Evolutionary conservation across 2,888 invertebrate species (phyloP), one percentile per base, ranked within the genome.

Genomic region (Frankliniella fusca): DNA sequence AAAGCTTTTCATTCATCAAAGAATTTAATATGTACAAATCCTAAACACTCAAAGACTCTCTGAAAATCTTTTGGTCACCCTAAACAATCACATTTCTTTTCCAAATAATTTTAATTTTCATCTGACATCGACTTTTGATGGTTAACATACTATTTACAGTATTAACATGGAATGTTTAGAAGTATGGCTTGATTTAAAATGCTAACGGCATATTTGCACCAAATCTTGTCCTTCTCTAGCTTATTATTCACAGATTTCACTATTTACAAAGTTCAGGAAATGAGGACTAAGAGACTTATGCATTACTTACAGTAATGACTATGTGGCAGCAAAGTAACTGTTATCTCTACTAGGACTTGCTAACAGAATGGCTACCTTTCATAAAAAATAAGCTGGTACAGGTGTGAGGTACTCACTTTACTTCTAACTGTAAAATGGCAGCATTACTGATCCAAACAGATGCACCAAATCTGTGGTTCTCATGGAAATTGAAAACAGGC

Each of bases 281-380:
- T 38, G 38, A 38, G 38, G 18, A 61, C n/a, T 61, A 61, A 61
- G 27, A 76, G 27, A 76, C 20, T 12, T 54, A 20, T 76, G 61
- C 61, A 61, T 61, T 61, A 61, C 61, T 61, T 61, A 61, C 18
- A n/a, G 70, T 76, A 76, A 76, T 76, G 70, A 76, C 70, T 76
- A 27, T 23, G 8, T 76, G 70, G 70, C 27, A 76, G 70, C 70
- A 27, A 2, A 23, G 27, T 27, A 38, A 38, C 5, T 23, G 70
- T 76, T 76, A 76, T 27, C 70, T 27, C 5, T 23, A 10, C 27
- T 11, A 11, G n/a, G 23, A 23, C 23, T 76, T 54, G 7, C 54
- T 76, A 27, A 76, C n/a, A 76, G 27, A 76, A 76, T 76, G 70
- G 70, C 70, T 27, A 27, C 61, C n/a, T 61, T 38, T 38, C 2